phyloP scores from a whole-genome alignment of 2,113 vertebrate genomes.

The Phoxinus phoxinus region DNA sequence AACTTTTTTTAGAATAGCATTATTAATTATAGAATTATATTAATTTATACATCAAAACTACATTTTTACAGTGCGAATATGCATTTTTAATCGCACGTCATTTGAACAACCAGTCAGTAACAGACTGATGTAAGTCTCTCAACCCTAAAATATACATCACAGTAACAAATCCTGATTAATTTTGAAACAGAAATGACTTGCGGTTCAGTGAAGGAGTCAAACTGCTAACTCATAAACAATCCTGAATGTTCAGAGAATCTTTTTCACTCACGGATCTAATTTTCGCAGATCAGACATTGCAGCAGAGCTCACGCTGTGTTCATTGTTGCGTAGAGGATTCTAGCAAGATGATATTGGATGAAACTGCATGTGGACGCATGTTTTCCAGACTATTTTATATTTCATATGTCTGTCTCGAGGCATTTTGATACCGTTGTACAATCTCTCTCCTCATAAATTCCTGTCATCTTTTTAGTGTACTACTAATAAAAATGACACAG shows the following conservation, averaged over 20 bases:
- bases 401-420: neutral
- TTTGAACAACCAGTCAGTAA: neutral
- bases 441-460: neutral
- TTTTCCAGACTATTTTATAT: neutral
- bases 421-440: neutral
- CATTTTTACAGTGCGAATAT: neutral
- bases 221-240: neutral
- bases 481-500: neutral
- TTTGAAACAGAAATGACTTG: neutral
- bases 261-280: neutral
- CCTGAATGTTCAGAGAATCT: neutral
- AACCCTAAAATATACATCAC: conserved; percentile 11
- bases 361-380: neutral
- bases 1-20: neutral
- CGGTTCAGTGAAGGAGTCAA: neutral
- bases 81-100: neutral
- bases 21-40: neutral
- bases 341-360: neutral
- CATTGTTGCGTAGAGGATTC: neutral
- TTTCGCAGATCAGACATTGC: neutral
- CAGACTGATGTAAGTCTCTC: neutral
- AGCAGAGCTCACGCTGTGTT: neutral
- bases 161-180: neutral
- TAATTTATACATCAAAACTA: neutral
- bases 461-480: neutral